Base-by-base conservation (phyloP, 2,888 invertebrate species). In the Terebella lapidaria region DNA sequence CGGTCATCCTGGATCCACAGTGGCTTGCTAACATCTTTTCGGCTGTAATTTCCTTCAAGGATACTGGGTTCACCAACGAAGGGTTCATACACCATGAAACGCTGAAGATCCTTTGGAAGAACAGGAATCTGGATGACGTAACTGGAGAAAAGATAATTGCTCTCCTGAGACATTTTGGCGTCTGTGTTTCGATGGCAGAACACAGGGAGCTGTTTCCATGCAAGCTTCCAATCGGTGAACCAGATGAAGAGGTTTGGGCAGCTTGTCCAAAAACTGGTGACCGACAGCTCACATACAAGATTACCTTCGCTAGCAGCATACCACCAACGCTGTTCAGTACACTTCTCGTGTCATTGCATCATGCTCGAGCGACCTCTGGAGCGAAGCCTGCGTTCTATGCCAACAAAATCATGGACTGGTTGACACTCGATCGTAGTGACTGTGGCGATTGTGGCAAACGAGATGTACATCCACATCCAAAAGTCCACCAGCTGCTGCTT, bases 1-100 rank as follows among this genome's bases (percentile, higher is more conserved):
- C 63, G 42, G 63, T 67, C n/a, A 62, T 67, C n/a, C 62, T 67
- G 4, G 66, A 67, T 46, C 67, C 66, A 4, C 61, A 66, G 51
- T 67, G 67, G 67, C 58, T 67, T 28, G 67, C 67, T 24, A 61
- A 61, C 47, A 58, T 57, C 15, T 67, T 67, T 57, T 57, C 64
- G 10, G 49, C 61, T 10, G 60, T 67, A 4, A 61, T 65, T 1
- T 62, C 66, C 15, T 66, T 56, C 45, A 52, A 56, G 22, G 61
- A 64, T 35, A 65, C 67, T n/a, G 66, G 63, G 1, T 57, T 67
- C 10, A 53, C 26, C 53, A 58, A 61, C 28, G 61, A 61, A 5
- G 67, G 67, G 18, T 63, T 67, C 51, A 58, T 67, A 10, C 59
- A 64, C 18, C 29, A 53, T 15, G 59, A 61, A 24, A n/a, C 20